Evolutionary conservation across 2,888 invertebrate genomes (phyloP).

Genomic region (Drosophila dives): DNA sequence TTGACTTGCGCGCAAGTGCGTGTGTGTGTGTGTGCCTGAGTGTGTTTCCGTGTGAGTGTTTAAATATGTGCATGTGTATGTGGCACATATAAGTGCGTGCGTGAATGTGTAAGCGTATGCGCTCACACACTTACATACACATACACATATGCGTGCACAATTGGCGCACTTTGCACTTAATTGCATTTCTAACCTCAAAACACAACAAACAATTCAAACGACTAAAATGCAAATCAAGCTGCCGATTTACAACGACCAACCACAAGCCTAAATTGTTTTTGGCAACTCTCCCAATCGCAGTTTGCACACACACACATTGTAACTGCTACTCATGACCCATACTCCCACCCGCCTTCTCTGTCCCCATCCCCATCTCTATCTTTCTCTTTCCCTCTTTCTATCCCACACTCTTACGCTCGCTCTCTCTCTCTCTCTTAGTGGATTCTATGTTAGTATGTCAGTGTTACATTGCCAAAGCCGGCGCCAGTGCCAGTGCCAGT

Average conservation of each 20-base stretch:
- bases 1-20: constrained; percentile 49
- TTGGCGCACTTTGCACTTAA: constrained; percentile 36
- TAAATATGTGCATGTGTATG: constrained; percentile 1
- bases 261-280: constrained; percentile 30
- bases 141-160: not conserved
- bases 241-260: constrained; percentile 23
- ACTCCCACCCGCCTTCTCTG: constrained; percentile 7
- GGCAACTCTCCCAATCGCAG: constrained; percentile 18
- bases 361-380: not conserved
- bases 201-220: constrained; percentile 25
- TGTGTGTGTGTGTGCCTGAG: constrained; percentile 7
- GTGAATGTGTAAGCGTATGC: not conserved
- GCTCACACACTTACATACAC: not conserved
- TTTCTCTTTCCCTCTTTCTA: not conserved
- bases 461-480: constrained; percentile 77
- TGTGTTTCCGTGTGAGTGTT: not conserved
- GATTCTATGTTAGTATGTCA: constrained; percentile 67
- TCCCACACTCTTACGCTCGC: not conserved
- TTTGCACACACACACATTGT: not conserved
- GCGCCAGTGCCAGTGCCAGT: constrained; percentile 52
- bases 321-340: not conserved
- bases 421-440: not conserved
- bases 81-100: not conserved
- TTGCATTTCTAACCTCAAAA: constrained; percentile 44
- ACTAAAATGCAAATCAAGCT: constrained; percentile 54